These are phyloP conservation scores for Semnornis frantzii DNA, from an alignment of 2,113 vertebrate genomes.

Conservation along the genomic window DNA sequence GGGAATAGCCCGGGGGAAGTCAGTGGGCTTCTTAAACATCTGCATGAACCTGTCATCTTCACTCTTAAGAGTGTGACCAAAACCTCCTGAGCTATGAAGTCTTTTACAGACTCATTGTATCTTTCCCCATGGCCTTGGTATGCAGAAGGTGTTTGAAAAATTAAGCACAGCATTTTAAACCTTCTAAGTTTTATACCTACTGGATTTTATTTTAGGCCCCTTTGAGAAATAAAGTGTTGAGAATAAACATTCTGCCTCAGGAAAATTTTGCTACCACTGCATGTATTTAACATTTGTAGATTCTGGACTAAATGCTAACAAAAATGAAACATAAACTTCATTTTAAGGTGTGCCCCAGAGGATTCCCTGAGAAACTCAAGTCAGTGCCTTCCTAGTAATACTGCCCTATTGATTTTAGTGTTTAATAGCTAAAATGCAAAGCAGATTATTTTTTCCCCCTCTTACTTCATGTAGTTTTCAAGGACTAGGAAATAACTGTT, in stretches of 20 bases:
- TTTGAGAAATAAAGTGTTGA: background rate
- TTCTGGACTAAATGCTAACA: background rate
- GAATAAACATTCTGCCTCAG: background rate
- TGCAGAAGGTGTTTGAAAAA: background rate
- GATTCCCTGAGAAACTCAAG: background rate
- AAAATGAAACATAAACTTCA: background rate
- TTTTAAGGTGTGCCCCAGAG: background rate
- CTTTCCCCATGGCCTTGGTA: background rate
- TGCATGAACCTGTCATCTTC: background rate
- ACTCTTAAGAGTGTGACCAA: background rate
- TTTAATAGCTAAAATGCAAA: slow-evolving; percentile 2
- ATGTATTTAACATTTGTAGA: slow-evolving; percentile 1
- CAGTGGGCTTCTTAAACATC: background rate
- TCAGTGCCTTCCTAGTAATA: background rate
- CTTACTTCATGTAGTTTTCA: background rate
- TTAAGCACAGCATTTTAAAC: background rate
- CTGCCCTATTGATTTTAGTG: background rate
- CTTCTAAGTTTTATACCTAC: background rate
- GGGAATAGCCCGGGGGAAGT: background rate
- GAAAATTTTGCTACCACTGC: background rate
- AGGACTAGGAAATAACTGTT: background rate
- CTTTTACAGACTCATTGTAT: background rate
- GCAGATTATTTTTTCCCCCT: background rate
- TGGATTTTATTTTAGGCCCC: background rate
- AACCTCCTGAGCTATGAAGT: background rate